Evolutionary conservation across 2,113 vertebrate genomes (phyloP).

Genomic region (Platichthys stellatus): DNA sequence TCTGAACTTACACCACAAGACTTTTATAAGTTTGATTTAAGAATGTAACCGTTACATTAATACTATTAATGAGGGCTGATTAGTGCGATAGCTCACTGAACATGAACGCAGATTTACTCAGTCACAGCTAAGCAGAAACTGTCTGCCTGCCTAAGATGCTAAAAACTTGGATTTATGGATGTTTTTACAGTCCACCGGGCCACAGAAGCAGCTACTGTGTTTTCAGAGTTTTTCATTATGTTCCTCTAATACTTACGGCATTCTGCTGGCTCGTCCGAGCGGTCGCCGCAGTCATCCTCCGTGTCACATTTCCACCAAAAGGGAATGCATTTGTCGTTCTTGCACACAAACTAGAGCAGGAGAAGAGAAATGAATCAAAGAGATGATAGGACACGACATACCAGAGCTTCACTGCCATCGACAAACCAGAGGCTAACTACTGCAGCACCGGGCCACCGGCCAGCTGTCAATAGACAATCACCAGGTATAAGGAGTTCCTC

Average conservation of each 20-base stretch:
- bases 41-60: too few relatives aligned
- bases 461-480: conserved; percentile 51
- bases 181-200: too few relatives aligned
- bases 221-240: not conserved
- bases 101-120: too few relatives aligned
- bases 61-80: too few relatives aligned
- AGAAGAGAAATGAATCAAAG: conserved; percentile 9
- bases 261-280: conserved; percentile 92
- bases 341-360: conserved; percentile 91
- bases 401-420: not conserved
- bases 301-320: conserved; percentile 99
- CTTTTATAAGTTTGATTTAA: too few relatives aligned
- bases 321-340: conserved; percentile 99
- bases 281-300: conserved; percentile 96
- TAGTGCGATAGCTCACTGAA: too few relatives aligned
- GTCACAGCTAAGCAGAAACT: too few relatives aligned
- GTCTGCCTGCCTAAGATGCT: too few relatives aligned
- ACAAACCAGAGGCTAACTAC: conserved; percentile 8
- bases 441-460: conserved; percentile 22
- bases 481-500: conserved; percentile 29
- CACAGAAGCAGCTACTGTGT: not conserved
- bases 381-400: not conserved
- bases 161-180: too few relatives aligned
- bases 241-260: conserved; percentile 88
- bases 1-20: not conserved